A percentile compares a stretch with the other conserved stretches of the same genome.
Evolutionary conservation across 1,140 invertebrate genomes (phyloP).

Genomic region (Bombus turneri): DNA sequence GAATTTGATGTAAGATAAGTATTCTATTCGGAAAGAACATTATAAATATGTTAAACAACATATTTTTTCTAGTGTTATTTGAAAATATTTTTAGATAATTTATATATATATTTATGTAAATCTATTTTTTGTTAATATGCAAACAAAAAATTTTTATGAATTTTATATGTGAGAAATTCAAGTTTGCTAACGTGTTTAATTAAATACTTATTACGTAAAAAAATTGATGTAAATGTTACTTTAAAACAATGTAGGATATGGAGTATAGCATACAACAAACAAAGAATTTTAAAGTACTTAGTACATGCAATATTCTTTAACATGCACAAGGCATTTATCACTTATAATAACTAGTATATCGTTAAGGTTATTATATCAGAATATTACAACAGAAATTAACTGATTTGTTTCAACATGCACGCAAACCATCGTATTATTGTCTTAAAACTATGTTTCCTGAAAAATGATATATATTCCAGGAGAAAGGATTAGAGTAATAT

Average conservation of each 20-base stretch:
- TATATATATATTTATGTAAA: constrained; percentile 13
- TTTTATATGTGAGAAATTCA: not conserved
- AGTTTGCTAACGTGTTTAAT: not conserved
- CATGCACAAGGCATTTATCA: constrained; percentile 26
- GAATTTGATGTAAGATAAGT: constrained; percentile 40
- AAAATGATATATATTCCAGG: not conserved
- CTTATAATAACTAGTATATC: constrained; percentile 20
- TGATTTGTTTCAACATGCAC: not conserved
- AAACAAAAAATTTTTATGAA: not conserved
- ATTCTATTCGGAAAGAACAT: constrained; percentile 25
- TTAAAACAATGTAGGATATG: constrained; percentile 15
- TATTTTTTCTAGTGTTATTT: constrained; percentile 19
- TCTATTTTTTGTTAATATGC: constrained; percentile 16
- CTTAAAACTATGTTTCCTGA: not conserved
- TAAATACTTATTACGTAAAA: not conserved
- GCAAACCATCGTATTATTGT: not conserved
- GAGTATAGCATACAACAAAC: not conserved
- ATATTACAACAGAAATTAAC: not conserved
- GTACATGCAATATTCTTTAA: constrained; percentile 11
- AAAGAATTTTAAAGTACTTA: constrained; percentile 6
- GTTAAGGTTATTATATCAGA: not conserved
- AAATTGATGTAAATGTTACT: constrained; percentile 15
- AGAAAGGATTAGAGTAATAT: not conserved
- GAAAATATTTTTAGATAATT: constrained; percentile 25
- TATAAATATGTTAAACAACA: constrained; percentile 1